Evolutionary conservation across 2,888 invertebrate genomes (phyloP).

Genomic region (Luffia ferchaultella): DNA sequence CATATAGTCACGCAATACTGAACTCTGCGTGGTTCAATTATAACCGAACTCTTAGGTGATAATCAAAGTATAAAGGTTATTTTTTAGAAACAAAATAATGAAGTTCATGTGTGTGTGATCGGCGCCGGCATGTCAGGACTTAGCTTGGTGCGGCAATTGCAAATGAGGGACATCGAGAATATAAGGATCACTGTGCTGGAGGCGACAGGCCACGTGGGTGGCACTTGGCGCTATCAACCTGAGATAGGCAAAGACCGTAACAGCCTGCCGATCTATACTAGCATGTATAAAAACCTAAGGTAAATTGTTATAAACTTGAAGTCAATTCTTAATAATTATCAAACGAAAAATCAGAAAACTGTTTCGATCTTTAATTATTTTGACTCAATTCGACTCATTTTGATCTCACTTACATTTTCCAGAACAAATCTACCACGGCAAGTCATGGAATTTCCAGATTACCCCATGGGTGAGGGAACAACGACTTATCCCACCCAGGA

Average conservation of each 20-base stretch:
- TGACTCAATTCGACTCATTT: no score
- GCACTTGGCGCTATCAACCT: slow-evolving; percentile 15
- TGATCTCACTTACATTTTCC: neutral
- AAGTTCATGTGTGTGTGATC: slow-evolving; percentile 2
- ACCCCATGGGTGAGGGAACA: neutral
- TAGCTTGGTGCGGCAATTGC: slow-evolving; percentile 2
- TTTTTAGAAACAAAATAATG: neutral
- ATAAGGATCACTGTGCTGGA: slow-evolving; percentile 3
- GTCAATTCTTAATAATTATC: neutral
- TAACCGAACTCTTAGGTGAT: no score
- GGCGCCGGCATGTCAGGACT: slow-evolving; percentile 8
- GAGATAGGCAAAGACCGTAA: slow-evolving; percentile 33
- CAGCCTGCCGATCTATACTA: slow-evolving; percentile 54
- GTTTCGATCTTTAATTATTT: neutral
- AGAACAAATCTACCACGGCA: slow-evolving; percentile 6
- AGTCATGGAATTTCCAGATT: slow-evolving; percentile 7
- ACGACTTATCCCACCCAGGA: slow-evolving; percentile 1
- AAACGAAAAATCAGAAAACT: neutral
- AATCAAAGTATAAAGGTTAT: neutral
- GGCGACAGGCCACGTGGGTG: slow-evolving; percentile 3
- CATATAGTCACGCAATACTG: no score
- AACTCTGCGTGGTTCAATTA: no score
- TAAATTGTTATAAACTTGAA: slow-evolving; percentile 22
- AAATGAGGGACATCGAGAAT: slow-evolving; percentile 2
- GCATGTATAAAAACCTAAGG: slow-evolving; percentile 65